Evolutionary conservation across 2,113 vertebrate species (phyloP).

Genomic region (Zosterops lateralis): DNA sequence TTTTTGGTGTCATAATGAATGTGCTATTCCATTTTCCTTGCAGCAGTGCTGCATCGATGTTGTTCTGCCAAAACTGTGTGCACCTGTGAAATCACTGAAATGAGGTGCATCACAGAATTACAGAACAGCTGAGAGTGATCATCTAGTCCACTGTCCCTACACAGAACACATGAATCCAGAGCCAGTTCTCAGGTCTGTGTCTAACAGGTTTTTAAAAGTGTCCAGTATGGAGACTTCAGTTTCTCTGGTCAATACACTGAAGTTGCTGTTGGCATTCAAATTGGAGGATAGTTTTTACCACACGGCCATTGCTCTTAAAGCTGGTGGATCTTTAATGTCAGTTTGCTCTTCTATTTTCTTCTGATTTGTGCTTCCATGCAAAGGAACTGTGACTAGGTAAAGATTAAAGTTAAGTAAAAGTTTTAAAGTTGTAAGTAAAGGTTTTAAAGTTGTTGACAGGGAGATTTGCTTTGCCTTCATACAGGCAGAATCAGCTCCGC

Average conservation of each 20-base stretch:
- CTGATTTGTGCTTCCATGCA: background rate
- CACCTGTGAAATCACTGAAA: background rate
- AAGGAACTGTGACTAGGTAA: background rate
- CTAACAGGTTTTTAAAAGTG: background rate
- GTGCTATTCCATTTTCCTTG: background rate
- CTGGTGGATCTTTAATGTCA: background rate
- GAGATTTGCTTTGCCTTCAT: background rate
- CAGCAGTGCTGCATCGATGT: background rate
- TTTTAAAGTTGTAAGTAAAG: no score
- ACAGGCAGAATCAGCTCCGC: background rate
- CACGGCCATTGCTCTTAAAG: background rate
- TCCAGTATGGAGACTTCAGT: background rate
- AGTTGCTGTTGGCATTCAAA: background rate
- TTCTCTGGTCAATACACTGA: background rate
- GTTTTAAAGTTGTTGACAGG: background rate
- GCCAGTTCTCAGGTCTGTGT: background rate
- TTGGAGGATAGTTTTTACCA: background rate
- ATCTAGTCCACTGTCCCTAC: background rate
- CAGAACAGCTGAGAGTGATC: background rate
- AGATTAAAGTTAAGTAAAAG: background rate
- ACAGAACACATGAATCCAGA: background rate
- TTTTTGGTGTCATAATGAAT: background rate
- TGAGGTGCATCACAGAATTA: background rate
- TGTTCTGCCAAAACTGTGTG: background rate
- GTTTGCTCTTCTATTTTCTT: background rate